These are phyloP conservation scores for Prionace glauca DNA, from an alignment of 2,797 vertebrate genomes.

Conservation along the genomic window DNA sequence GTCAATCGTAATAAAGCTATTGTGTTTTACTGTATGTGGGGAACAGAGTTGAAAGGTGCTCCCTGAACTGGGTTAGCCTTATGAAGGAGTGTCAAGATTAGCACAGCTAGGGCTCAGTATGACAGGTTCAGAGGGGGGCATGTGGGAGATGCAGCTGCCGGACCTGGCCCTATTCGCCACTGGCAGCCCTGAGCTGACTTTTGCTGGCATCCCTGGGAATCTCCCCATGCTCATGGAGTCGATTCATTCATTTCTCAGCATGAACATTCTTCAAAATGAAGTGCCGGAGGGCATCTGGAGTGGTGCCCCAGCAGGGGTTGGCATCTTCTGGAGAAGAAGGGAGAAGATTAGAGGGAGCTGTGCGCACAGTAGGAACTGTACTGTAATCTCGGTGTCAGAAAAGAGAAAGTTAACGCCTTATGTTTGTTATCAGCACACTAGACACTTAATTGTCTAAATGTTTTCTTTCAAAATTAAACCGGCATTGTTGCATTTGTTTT, in stretches of 20 bases:
- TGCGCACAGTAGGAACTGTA: background rate
- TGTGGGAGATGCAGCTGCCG: background rate
- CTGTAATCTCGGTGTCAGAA: background rate
- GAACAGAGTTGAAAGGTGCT: background rate
- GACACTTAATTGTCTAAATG: background rate
- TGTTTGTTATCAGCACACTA: background rate
- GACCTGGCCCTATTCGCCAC: background rate
- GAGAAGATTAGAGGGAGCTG: background rate
- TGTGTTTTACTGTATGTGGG: background rate
- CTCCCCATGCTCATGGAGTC: background rate
- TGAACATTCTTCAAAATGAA: background rate
- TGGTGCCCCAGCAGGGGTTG: background rate
- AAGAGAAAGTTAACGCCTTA: background rate
- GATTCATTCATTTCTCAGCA: conserved; percentile 17
- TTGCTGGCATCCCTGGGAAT: background rate
- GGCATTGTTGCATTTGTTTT: background rate
- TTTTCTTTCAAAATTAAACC: background rate
- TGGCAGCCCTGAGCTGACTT: background rate
- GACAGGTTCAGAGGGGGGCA: too few relatives aligned
- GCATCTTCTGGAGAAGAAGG: background rate
- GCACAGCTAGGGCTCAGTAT: background rate
- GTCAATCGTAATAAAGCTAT: background rate
- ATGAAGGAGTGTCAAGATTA: background rate
- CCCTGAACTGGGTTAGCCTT: background rate
- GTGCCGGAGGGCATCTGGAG: background rate